Evolutionary conservation across 53 echinoderm and acorn worm species (phyloP).

Genomic region (Holothuria leucospilota): DNA sequence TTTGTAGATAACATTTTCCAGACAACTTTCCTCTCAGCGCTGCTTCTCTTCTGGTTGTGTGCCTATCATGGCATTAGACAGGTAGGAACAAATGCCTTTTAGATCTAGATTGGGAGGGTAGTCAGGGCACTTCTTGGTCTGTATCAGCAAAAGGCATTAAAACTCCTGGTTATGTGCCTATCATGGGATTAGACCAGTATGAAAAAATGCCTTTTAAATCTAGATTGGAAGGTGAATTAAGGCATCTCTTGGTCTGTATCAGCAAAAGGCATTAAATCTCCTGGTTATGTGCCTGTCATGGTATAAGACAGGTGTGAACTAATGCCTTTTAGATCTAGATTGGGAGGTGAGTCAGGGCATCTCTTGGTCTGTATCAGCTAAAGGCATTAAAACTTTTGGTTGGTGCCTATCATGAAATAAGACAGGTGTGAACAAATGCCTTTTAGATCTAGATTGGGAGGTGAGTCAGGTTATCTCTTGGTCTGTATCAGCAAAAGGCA

Average conservation of each 20-base stretch:
- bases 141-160: too few relatives aligned
- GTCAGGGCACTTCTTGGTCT: not conserved
- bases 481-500: too few relatives aligned
- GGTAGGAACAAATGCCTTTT: slow-evolving; percentile 52
- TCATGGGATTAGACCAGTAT: slow-evolving; percentile 96
- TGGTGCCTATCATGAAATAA: slow-evolving; percentile 96
- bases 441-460: not conserved
- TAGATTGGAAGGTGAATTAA: not conserved
- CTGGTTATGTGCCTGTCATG: slow-evolving; percentile 99
- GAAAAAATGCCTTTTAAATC: not conserved
- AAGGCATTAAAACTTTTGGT: slow-evolving; percentile 67
- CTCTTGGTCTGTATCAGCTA: not conserved
- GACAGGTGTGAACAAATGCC: slow-evolving; percentile 73
- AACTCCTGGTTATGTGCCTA: slow-evolving; percentile 95
- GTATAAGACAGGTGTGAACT: slow-evolving; percentile 87
- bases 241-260: not conserved
- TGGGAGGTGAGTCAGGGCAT: too few relatives aligned
- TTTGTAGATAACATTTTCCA: slow-evolving; percentile 93
- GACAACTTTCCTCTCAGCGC: slow-evolving; percentile 85
- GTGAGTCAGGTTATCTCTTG: not conserved
- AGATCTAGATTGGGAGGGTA: not conserved
- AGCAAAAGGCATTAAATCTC: too few relatives aligned
- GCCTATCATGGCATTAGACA: slow-evolving; percentile 97
- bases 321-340: not conserved
- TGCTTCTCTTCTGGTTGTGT: slow-evolving; percentile 97